Evolutionary conservation across 2,888 invertebrate species (phyloP).

Genomic region (Aspidiotus destructor): DNA sequence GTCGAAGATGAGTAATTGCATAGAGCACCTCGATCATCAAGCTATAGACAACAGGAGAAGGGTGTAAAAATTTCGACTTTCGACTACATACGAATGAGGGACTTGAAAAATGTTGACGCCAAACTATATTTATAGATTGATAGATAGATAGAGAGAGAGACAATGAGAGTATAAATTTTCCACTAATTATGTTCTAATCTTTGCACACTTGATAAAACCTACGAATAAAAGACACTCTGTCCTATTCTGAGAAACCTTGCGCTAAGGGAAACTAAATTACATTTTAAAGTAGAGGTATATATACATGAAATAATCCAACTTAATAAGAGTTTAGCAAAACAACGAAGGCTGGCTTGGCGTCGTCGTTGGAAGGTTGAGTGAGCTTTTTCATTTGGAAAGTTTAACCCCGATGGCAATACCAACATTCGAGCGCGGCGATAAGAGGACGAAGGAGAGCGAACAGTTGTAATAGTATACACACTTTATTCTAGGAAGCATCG

Average conservation of each 20-base stretch:
- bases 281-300: slow-evolving; percentile 30
- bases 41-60: background rate
- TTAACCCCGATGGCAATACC: slow-evolving; percentile 42
- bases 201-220: too few relatives aligned
- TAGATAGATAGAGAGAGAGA: too few relatives aligned
- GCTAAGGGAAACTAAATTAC: slow-evolving; percentile 32
- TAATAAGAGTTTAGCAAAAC: slow-evolving; percentile 34
- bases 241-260: slow-evolving; percentile 28
- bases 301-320: slow-evolving; percentile 33
- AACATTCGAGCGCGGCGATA: slow-evolving; percentile 44
- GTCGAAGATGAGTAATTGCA: too few relatives aligned
- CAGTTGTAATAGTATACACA: slow-evolving; percentile 29
- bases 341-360: slow-evolving; percentile 29
- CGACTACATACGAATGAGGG: too few relatives aligned
- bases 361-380: slow-evolving; percentile 37
- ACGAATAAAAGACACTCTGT: background rate
- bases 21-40: too few relatives aligned
- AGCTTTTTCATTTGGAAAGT: slow-evolving; percentile 39
- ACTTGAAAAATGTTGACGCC: too few relatives aligned
- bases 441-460: slow-evolving; percentile 26
- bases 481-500: slow-evolving; percentile 30
- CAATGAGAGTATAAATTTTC: too few relatives aligned
- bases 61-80: background rate
- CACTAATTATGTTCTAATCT: too few relatives aligned
- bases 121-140: too few relatives aligned